Evolutionary conservation across 2,113 vertebrate species (phyloP).

Genomic region (Zosterops pallidus): DNA sequence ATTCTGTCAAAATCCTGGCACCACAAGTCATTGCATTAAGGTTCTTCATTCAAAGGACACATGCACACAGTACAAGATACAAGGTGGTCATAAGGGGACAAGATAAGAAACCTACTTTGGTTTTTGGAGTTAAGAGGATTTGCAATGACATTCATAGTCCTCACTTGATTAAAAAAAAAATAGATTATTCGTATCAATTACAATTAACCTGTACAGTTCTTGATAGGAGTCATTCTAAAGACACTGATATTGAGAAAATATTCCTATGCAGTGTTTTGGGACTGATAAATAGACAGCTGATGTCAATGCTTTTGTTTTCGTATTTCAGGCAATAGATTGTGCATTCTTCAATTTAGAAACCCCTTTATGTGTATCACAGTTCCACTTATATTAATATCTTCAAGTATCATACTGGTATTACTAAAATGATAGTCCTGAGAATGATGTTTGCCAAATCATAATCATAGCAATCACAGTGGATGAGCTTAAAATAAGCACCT

Average conservation of each 20-base stretch:
- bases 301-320: fast-evolving
- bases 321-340: neutral
- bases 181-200: neutral
- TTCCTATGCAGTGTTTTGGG: neutral
- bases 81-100: neutral
- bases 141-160: neutral
- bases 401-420: neutral
- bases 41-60: neutral
- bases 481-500: neutral
- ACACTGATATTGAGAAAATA: neutral
- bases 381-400: neutral
- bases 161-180: neutral
- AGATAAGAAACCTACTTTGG: neutral
- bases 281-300: neutral
- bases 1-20: neutral
- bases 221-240: neutral
- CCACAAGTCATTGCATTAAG: neutral
- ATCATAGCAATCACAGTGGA: neutral
- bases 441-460: neutral
- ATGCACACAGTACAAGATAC: neutral
- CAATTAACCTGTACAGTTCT: neutral
- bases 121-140: neutral
- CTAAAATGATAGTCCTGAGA: neutral
- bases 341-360: neutral
- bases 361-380: neutral